Conservation (phyloP, 2,888 invertebrate species). For the Arrhopalites spinosus region DNA sequence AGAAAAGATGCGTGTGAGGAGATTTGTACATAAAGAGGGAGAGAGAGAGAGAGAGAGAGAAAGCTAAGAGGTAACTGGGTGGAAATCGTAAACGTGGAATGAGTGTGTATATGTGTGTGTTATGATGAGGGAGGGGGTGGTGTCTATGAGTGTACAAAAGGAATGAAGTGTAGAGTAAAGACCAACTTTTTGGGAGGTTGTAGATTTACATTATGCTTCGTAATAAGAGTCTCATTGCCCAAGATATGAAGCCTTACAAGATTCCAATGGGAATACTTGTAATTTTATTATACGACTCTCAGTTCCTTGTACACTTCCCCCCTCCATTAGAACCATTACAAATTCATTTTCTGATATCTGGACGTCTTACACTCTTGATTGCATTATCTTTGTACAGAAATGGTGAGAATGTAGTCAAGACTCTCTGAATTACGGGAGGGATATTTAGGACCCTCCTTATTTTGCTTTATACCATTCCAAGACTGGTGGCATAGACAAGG, state of each 20-base stretch:
- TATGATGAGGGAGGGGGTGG: slow-evolving; percentile 16
- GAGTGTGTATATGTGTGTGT: not conserved
- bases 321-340: slow-evolving; percentile 26
- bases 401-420: too few relatives aligned
- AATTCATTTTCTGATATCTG: slow-evolving; percentile 43
- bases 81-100: slow-evolving; percentile 17
- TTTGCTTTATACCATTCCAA: not conserved
- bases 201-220: slow-evolving; percentile 32
- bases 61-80: not conserved
- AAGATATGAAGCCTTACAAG: slow-evolving; percentile 33
- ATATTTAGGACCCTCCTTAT: too few relatives aligned
- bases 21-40: too few relatives aligned
- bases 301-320: slow-evolving; percentile 10
- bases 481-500: too few relatives aligned
- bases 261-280: slow-evolving; percentile 42
- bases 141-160: too few relatives aligned
- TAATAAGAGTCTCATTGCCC: slow-evolving; percentile 22
- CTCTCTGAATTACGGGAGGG: not conserved
- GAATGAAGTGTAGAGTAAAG: too few relatives aligned
- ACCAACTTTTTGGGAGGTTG: not conserved
- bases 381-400: slow-evolving; percentile 34
- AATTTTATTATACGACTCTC: slow-evolving; percentile 39
- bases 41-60: not conserved
- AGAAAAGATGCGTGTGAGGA: not conserved
- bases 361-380: slow-evolving; percentile 34